These are phyloP conservation scores for Agrochola macilenta DNA, from an alignment of 2,888 invertebrate genomes.

Conservation along the genomic window DNA sequence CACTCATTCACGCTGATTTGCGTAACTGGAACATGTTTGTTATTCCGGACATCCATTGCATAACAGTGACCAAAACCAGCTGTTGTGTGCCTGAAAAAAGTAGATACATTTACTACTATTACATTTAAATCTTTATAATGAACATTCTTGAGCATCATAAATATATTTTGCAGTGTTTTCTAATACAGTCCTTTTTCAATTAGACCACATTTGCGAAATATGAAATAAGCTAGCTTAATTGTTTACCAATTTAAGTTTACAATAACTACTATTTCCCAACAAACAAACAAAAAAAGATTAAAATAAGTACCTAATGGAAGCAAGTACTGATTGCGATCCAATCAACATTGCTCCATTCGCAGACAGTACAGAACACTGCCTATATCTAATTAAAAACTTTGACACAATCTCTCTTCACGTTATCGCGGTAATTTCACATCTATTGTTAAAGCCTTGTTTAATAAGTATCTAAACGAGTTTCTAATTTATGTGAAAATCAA, in stretches of 20 bases:
- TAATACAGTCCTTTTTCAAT: neutral
- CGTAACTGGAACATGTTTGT: slow-evolving; percentile 30
- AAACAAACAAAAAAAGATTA: slow-evolving; percentile 16
- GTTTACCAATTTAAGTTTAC: slow-evolving; percentile 26
- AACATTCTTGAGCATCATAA: neutral
- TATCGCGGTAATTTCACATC: slow-evolving; percentile 46
- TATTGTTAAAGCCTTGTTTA: slow-evolving; percentile 50
- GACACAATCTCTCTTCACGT: slow-evolving; percentile 43
- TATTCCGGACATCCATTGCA: slow-evolving; percentile 20
- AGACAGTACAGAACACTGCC: slow-evolving; percentile 37
- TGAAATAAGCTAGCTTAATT: slow-evolving; percentile 3
- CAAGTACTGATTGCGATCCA: slow-evolving; percentile 34
- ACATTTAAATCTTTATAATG: slow-evolving; percentile 2
- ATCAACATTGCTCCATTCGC: slow-evolving; percentile 49
- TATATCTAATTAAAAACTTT: slow-evolving; percentile 53
- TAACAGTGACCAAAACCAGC: slow-evolving; percentile 10
- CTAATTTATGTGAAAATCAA: slow-evolving; percentile 26
- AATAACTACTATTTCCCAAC: slow-evolving; percentile 37
- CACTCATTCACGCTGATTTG: slow-evolving; percentile 17
- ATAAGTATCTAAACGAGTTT: slow-evolving; percentile 38
- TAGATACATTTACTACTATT: neutral
- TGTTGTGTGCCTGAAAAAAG: slow-evolving; percentile 13
- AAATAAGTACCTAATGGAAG: slow-evolving; percentile 26
- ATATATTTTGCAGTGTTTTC: neutral
- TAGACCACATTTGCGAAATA: slow-evolving; percentile 18